A percentile compares a stretch with the other conserved stretches of the same genome.
Conservation (phyloP, 2,797 vertebrate genomes). For the Echeneis naucrates region DNA sequence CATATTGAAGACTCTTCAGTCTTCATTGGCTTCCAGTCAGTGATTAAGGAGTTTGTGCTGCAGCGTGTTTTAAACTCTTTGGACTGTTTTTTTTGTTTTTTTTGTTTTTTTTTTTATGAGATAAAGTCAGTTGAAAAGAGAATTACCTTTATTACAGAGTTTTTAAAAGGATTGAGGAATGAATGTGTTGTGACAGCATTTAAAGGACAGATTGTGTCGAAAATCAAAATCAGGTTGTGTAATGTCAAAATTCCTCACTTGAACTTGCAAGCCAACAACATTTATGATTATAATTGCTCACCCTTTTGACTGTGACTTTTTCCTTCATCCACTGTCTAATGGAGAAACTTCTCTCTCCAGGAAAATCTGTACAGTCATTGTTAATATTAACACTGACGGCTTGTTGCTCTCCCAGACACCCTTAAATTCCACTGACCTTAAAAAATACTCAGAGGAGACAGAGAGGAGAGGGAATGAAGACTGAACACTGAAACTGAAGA, state of each 20-base stretch:
- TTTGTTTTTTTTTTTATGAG: too few species aligned
- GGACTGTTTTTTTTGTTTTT: too few species aligned
- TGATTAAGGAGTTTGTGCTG: too few species aligned
- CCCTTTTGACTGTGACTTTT: too few species aligned
- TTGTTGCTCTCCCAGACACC: not conserved
- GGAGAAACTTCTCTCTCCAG: too few species aligned
- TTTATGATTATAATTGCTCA: not conserved
- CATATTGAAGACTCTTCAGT: too few species aligned
- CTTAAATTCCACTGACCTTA: constrained; percentile 2
- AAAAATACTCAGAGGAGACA: not conserved
- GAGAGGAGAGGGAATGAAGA: not conserved
- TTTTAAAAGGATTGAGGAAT: too few species aligned
- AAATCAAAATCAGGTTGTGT: not conserved
- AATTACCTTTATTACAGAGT: too few species aligned
- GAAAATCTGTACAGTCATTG: not conserved
- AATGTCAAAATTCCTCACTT: not conserved
- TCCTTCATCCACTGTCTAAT: not conserved
- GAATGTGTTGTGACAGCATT: too few species aligned
- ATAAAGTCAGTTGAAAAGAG: too few species aligned
- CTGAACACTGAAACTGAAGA: not conserved
- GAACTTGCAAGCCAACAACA: not conserved
- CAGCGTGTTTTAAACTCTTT: too few species aligned
- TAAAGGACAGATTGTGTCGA: not conserved
- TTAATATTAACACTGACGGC: constrained; percentile 1
- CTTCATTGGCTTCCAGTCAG: too few species aligned